These are phyloP conservation scores for Piprites chloris DNA, from an alignment of 2,113 vertebrate genomes.

Conservation along the genomic window DNA sequence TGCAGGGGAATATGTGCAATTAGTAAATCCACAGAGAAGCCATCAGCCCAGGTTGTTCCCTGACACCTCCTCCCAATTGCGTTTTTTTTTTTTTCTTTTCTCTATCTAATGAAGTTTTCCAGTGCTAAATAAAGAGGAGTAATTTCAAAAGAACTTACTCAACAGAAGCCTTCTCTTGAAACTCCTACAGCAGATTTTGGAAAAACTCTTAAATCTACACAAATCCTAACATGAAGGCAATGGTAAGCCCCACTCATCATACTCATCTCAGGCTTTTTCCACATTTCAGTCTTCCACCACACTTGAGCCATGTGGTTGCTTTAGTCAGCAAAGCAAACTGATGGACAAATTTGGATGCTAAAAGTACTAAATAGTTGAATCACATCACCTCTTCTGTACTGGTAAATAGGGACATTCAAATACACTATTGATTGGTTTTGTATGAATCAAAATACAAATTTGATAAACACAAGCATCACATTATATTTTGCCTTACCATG, in stretches of 20 bases:
- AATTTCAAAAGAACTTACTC: not conserved
- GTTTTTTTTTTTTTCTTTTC: not conserved
- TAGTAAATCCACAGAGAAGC: not conserved
- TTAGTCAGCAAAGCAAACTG: not conserved
- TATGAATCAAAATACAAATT: not conserved
- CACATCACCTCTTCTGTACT: not conserved
- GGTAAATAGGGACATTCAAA: not conserved
- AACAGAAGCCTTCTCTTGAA: not conserved
- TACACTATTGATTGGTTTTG: not conserved
- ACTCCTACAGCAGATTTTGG: not conserved
- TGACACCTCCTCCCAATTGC: not conserved
- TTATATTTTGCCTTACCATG: not conserved
- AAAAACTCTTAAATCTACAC: not conserved
- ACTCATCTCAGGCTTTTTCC: not conserved
- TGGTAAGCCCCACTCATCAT: not conserved
- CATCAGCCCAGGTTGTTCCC: not conserved
- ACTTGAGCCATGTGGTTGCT: not conserved
- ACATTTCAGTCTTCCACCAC: not conserved
- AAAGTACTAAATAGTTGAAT: not conserved
- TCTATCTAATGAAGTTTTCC: not conserved
- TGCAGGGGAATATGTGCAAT: not conserved
- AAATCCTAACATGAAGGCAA: not conserved
- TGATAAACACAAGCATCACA: not conserved
- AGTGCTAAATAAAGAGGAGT: not conserved
- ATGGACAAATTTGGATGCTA: not conserved